Evolutionary conservation across 2,113 vertebrate genomes (phyloP).

Genomic region (Circaetus cinerascens): DNA sequence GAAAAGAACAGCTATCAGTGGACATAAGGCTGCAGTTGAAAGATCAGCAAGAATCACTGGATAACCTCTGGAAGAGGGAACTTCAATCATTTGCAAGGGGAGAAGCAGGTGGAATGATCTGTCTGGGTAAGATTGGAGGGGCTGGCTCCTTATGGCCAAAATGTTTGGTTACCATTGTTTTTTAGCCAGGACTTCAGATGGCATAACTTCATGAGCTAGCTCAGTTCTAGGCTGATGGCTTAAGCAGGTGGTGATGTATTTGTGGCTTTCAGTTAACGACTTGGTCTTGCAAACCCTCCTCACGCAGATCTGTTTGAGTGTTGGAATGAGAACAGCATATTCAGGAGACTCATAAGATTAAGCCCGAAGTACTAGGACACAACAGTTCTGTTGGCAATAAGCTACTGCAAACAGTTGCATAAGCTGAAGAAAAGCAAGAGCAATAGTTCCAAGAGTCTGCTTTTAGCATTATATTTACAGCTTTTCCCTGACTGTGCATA

Average conservation of each 20-base stretch:
- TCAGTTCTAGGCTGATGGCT: not conserved
- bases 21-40: not conserved
- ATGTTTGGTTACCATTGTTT: not conserved
- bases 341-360: not conserved
- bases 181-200: not conserved
- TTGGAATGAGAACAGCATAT: not conserved
- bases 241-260: constrained; percentile 11
- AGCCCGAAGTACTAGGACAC: not conserved
- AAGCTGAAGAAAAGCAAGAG: constrained; percentile 35
- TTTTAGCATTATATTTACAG: constrained; percentile 51
- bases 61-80: not conserved
- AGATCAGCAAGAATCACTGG: not conserved
- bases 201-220: not conserved
- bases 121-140: not conserved
- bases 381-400: constrained; percentile 43
- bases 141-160: not conserved
- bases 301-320: not conserved
- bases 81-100: not conserved
- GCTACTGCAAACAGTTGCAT: constrained; percentile 45
- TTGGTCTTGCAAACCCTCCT: not conserved
- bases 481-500: constrained; percentile 52
- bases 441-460: constrained; percentile 41
- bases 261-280: not conserved
- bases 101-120: not conserved
- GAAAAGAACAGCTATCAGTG: not conserved